Percentiles rank a stretch among this genome's conserved stretches.
These are phyloP conservation scores for Stegodyphus dumicola DNA, from an alignment of 1,140 invertebrate species.

Conservation along the genomic window DNA sequence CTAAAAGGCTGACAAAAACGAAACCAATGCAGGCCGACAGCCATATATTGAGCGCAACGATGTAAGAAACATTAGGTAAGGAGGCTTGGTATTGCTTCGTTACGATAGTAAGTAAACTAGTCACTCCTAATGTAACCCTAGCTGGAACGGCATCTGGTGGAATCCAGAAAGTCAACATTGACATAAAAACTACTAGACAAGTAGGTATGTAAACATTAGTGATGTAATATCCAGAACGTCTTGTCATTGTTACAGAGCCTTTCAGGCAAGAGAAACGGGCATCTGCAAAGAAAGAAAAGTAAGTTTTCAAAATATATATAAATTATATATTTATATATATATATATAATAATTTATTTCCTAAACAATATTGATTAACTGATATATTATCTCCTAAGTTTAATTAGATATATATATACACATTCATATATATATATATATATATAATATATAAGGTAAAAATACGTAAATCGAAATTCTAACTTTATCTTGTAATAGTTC, in stretches of 20 bases:
- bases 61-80: conserved; percentile 88
- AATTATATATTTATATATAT: too few species aligned
- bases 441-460: too few species aligned
- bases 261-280: conserved; percentile 49
- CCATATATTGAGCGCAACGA: conserved; percentile 90
- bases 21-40: conserved; percentile 79
- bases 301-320: too few species aligned
- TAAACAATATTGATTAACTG: too few species aligned
- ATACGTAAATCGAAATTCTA: too few species aligned
- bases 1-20: conserved; percentile 60
- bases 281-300: conserved; percentile 18
- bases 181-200: conserved; percentile 66
- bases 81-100: conserved; percentile 76
- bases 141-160: conserved; percentile 67
- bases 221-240: conserved; percentile 65
- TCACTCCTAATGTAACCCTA: conserved; percentile 66
- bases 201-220: conserved; percentile 67
- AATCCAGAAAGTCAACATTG: conserved; percentile 67
- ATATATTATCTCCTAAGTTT: too few species aligned
- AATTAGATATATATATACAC: too few species aligned
- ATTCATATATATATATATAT: too few species aligned
- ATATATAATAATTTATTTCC: too few species aligned
- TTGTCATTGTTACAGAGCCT: conserved; percentile 51
- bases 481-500: too few species aligned
- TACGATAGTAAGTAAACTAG: conserved; percentile 81